Base-by-base conservation (phyloP, 2,797 vertebrate genomes). In the Lacerta bilineata region DNA sequence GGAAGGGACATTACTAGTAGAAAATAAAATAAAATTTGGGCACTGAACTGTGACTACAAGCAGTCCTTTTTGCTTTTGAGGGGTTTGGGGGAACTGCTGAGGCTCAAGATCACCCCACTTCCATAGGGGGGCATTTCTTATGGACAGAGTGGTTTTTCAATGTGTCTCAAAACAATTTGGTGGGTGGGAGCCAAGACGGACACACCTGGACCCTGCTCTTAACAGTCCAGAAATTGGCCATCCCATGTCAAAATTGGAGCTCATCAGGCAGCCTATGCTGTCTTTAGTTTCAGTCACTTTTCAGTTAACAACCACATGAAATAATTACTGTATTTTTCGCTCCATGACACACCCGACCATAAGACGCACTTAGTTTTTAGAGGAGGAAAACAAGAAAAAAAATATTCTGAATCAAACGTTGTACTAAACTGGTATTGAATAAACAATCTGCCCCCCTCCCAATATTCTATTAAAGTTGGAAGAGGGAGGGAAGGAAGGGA, bases 21-120 rank as follows among this genome's bases (percentile, higher is more conserved):
- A 59, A 61, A 7, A 0, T 1, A 25, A 7, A 13, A 0, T 8
- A 25, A 7, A 13, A 0, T 8, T 79, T 5, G 69, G 61, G 18
- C 80, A 25, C 79, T 69, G 11, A 17, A 29, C 13, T 43, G 36
- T 29, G 25, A 17, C 27, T 15, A 41, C 5, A 5, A 43, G 33
- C 33, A 17, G 25, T 10, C 13, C 15, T 83, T 43, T 61, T 68
- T 69, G 39, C 11, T 69, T 71, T 3, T 33, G 27, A 71, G 27
- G 3, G 17, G 17, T 36, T 3, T 23, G 7, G 68, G 20, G 25
- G 61, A 64, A 59, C 59, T 9, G 6, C 25, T 66, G 20, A 13
- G 5, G 8, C 23, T 10, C 33, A 81, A 39, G 25, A 9, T 55
- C 72, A 55, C 15, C 80, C 8, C 0, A 29, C 61, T 66, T 84